Base-by-base conservation (phyloP, 1,140 invertebrate genomes). In the Caerostris darwini region DNA sequence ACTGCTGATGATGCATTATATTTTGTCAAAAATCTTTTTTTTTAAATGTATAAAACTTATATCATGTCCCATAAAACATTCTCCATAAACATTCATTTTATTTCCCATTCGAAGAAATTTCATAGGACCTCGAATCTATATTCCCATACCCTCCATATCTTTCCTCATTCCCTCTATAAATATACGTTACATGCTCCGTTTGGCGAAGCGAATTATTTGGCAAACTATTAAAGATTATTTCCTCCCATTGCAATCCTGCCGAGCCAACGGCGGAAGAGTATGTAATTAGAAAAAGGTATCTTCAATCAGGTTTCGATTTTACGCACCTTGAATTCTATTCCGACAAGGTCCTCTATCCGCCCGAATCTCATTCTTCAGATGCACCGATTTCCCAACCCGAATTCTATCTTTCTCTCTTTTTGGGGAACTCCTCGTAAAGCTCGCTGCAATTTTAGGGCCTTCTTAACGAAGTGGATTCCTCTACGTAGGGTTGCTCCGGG, bases 381-480 rank as follows among this genome's bases (percentile, higher is more conserved):
- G 83, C 90, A 91, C 69, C 50, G 92, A 93, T 93, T 93, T 94
- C 83, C 85, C 64, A n/a, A 2, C 34, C 34, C 34, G 34, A 34
- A 34, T 34, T 34, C 3, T 85, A 19, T 85, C 8, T 85, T 56
- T 85, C 58, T 58, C 83, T 59, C 83, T 85, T 56, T 59, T 57
- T 19, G 54, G 54, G n/a, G 83, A 85, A 34, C 53, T 57, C n/a
- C 71, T 77, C 71, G 71, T 77, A 94, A 89, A 94, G 85, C 92
- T 10, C 14, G 19, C 57, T 67, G 61, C 92, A 94, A 94, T 94
- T 94, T 94, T 58, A 94, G 92, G 92, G 67, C 64, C 85, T 89
- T 94, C 92, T 89, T 94, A 94, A 94, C 92, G 92, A 94, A 94
- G 92, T 94, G 86, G 86, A 94, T 94, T 94, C 92, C 64, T 57